phyloP scores from a whole-genome alignment of 2,797 vertebrate species.

The Sternarchorhynchus goeldii region DNA sequence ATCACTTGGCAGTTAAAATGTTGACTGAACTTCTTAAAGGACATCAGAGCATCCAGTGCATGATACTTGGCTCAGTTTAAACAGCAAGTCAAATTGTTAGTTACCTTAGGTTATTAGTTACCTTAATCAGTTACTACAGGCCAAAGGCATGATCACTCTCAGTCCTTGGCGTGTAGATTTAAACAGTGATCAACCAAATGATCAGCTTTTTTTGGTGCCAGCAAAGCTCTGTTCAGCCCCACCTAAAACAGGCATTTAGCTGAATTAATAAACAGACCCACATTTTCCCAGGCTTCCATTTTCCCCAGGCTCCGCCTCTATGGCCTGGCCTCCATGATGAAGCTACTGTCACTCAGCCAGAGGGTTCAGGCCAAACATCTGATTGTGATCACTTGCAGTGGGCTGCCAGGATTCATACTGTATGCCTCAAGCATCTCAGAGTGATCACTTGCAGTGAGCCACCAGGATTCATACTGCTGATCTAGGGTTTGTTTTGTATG shows the following conservation, averaged over 20 bases:
- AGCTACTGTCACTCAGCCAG: constrained; percentile 54
- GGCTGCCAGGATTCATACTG: not conserved
- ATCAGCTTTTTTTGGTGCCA: not conserved
- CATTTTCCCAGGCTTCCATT: constrained; percentile 44
- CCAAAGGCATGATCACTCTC: too few species aligned
- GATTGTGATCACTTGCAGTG: constrained; percentile 44
- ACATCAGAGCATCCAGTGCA: not conserved
- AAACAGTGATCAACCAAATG: not conserved
- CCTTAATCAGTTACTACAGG: too few species aligned
- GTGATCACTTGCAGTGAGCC: constrained; percentile 30
- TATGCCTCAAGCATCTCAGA: not conserved
- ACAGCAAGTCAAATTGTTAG: too few species aligned
- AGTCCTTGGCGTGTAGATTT: not conserved
- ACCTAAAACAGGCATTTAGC: constrained; percentile 41
- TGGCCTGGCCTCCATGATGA: constrained; percentile 35
- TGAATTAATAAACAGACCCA: constrained; percentile 40
- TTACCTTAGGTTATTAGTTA: not conserved
- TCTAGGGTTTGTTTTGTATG: not conserved
- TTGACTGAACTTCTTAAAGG: not conserved
- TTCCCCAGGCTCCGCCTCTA: constrained; percentile 19
- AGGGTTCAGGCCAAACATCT: constrained; percentile 53
- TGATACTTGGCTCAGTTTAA: not conserved
- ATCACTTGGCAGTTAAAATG: not conserved
- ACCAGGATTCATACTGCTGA: not conserved
- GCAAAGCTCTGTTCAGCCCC: constrained; percentile 5